Evolutionary conservation across 1,140 invertebrate species (phyloP), one percentile per base, ranked within the genome.

Genomic region (Gryon sp.): DNA sequence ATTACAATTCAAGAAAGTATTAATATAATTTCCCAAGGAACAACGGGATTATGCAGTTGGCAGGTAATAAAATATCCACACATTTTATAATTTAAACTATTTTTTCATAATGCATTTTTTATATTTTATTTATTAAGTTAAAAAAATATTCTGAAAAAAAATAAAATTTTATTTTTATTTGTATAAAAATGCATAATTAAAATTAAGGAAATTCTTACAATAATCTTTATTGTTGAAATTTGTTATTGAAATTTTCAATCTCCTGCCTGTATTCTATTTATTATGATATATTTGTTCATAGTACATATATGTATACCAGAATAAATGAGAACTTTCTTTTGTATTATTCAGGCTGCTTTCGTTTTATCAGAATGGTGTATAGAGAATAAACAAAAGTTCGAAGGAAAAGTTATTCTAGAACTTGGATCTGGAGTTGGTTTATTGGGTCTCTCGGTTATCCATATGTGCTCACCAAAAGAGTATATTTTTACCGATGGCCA

Each of bases 401-500:
- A 76, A 11, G 59, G 75, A 9, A 90, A 90, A 86, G 80, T 53
- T 41, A 60, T 92, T n/a, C 50, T 92, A 6, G 91, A 92, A 84
- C 82, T 92, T 46, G 91, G 91, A 46, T 90, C 90, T 19, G 91
- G 91, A 36, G 83, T 90, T 43, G 91, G 91, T 38, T 82, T 92
- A 45, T 86, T 89, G 20, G 91, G 91, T 32, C 70, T 92, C n/a
- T 81, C 84, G 5, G 65, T 90, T 38, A 80, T 87, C 20, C 79
- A 84, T 20, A 78, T 80, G 38, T 91, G 90, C 70, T 72, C 73
- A 11, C 89, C 90, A n/a, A 85, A 84, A 59, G 69, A 81, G 40
- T 90, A 90, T 43, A 84, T 86, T 78, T 90, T 92, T 22, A 89
- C 89, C 0, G 91, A 92, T 76, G 90, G 88, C 81, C 90, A 92